Conservation (phyloP, 2,888 invertebrate genomes). For the Eristalis tenax region DNA sequence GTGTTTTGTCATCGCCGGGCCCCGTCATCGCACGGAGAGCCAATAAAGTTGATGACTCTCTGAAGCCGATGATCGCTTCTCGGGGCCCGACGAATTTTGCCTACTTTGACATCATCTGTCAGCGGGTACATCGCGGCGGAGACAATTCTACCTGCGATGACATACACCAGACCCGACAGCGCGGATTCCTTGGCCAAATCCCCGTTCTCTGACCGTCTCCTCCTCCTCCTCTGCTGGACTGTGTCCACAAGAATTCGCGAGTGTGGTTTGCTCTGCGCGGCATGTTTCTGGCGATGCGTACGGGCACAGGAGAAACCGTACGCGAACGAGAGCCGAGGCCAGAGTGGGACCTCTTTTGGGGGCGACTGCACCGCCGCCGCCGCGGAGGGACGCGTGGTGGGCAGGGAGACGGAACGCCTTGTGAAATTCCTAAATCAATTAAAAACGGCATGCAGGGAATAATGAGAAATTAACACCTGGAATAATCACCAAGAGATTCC, state of each 20-base stretch:
- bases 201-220: background rate
- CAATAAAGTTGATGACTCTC: conserved; percentile 60
- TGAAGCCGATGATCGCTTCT: conserved; percentile 37
- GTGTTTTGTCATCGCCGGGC: background rate
- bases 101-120: conserved; percentile 72
- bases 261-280: background rate
- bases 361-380: background rate
- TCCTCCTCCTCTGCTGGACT: too few species aligned
- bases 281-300: background rate
- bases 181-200: conserved; percentile 24
- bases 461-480: conserved; percentile 75
- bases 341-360: background rate
- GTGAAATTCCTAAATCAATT: conserved; percentile 75
- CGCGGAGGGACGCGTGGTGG: background rate
- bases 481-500: conserved; percentile 68
- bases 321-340: too few species aligned
- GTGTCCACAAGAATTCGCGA: background rate
- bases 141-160: conserved; percentile 57
- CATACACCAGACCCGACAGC: conserved; percentile 49
- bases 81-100: conserved; percentile 54
- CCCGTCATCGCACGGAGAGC: background rate
- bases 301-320: background rate
- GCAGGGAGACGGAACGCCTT: conserved; percentile 62
- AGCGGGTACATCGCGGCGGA: conserved; percentile 58
- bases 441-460: conserved; percentile 74